Conservation (phyloP, 2,888 invertebrate genomes). For the Drosophila histrio region DNA sequence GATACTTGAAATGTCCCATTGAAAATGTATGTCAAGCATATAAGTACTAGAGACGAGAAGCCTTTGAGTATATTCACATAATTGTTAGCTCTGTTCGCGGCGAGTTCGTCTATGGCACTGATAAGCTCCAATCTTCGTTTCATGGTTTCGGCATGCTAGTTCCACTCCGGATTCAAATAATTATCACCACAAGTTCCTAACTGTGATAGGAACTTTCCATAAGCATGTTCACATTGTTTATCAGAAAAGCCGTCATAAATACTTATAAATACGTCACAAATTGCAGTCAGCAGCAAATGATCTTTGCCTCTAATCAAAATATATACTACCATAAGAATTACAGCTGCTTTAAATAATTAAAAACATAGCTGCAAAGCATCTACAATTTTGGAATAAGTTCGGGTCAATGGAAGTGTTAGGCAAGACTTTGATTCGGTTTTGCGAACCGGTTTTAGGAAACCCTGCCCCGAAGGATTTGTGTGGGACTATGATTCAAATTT, state of each 20-base stretch:
- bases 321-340: too few species aligned
- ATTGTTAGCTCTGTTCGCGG: constrained; percentile 11
- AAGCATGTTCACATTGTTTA: not conserved
- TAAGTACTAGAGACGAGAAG: not conserved
- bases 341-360: too few species aligned
- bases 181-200: constrained; percentile 17
- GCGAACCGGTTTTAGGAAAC: too few species aligned
- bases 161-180: not conserved
- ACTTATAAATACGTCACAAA: not conserved
- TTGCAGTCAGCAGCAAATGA: not conserved
- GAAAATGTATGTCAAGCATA: not conserved
- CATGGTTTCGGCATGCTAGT: not conserved
- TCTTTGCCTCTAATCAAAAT: too few species aligned
- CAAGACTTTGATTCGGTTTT: too few species aligned
- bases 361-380: too few species aligned
- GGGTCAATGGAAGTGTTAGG: too few species aligned
- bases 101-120: constrained; percentile 20
- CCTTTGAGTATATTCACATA: not conserved
- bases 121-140: constrained; percentile 1
- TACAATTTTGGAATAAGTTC: too few species aligned
- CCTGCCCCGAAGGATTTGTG: too few species aligned
- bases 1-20: constrained; percentile 51
- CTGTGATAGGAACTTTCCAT: not conserved
- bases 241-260: constrained; percentile 5
- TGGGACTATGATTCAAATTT: too few species aligned